Conservation (phyloP, 1,140 invertebrate species). For the Lepidurus apus region DNA sequence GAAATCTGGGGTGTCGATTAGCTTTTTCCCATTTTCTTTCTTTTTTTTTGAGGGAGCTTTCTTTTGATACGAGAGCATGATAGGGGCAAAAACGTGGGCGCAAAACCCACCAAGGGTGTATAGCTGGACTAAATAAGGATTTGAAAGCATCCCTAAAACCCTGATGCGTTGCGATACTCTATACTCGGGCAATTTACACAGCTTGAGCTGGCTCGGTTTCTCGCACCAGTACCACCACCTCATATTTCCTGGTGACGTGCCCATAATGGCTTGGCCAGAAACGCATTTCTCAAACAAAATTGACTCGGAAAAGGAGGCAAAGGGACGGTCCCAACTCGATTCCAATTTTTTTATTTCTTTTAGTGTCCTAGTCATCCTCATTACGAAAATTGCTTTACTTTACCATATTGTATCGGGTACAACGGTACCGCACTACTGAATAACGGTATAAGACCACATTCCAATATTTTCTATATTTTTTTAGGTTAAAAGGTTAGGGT, state of each 20-base stretch:
- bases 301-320: not conserved
- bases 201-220: slow-evolving; percentile 12
- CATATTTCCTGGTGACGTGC: slow-evolving; percentile 17
- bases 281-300: slow-evolving; percentile 19
- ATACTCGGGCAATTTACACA: not conserved
- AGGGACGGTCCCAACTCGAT: too few relatives aligned
- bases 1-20: slow-evolving; percentile 18
- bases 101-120: not conserved
- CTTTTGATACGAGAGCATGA: not conserved
- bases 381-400: too few relatives aligned
- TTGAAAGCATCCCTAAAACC: not conserved
- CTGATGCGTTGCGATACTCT: not conserved
- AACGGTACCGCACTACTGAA: too few relatives aligned
- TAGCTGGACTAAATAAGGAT: not conserved
- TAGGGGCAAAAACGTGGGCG: not conserved
- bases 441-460: too few relatives aligned
- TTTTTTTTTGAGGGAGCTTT: not conserved
- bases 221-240: slow-evolving; percentile 8
- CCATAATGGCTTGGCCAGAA: slow-evolving; percentile 18
- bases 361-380: too few relatives aligned
- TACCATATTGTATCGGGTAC: too few relatives aligned
- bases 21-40: not conserved
- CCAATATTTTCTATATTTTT: too few relatives aligned
- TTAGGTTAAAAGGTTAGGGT: too few relatives aligned
- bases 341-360: too few relatives aligned